Evolutionary conservation across 2,888 invertebrate genomes (phyloP).

Genomic region (Listrodromus nycthemerus): DNA sequence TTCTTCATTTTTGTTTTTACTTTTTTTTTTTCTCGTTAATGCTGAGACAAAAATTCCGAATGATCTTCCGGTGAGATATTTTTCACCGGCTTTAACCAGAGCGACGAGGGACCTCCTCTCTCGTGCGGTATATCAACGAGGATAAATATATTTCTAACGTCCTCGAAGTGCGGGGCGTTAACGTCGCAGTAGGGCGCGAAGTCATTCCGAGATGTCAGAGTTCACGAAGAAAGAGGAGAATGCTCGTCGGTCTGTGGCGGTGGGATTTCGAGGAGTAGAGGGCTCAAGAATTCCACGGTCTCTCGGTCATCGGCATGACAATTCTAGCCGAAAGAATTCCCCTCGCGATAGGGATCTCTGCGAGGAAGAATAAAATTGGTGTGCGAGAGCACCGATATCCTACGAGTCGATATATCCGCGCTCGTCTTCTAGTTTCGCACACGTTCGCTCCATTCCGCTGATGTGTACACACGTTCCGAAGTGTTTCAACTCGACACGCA

Average conservation of each 20-base stretch:
- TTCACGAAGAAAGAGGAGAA: conserved; percentile 38
- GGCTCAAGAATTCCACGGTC: conserved; percentile 28
- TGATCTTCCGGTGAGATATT: conserved; percentile 22
- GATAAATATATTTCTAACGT: conserved; percentile 56
- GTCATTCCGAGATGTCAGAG: conserved; percentile 47
- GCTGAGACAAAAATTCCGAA: conserved; percentile 7
- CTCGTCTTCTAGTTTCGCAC: conserved; percentile 43
- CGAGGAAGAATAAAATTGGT: conserved; percentile 47
- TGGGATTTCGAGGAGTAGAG: not conserved
- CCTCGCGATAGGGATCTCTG: conserved; percentile 28
- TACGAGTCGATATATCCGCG: conserved; percentile 33
- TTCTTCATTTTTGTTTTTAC: not conserved
- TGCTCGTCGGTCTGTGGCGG: not conserved
- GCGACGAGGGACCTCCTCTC: not conserved
- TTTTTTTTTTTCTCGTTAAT: not conserved
- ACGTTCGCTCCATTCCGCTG: conserved; percentile 24
- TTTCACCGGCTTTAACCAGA: conserved; percentile 8
- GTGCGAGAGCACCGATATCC: conserved; percentile 7
- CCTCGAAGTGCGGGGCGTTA: conserved; percentile 20
- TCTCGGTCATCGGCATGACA: conserved; percentile 58
- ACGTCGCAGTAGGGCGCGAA: conserved; percentile 2
- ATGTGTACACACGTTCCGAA: conserved; percentile 37
- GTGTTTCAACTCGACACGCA: conserved; percentile 12
- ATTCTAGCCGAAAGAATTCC: conserved; percentile 56
- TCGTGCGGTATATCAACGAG: conserved; percentile 18